phyloP scores from a whole-genome alignment of 2,113 vertebrate species.

The Chelonoidis abingdonii region DNA sequence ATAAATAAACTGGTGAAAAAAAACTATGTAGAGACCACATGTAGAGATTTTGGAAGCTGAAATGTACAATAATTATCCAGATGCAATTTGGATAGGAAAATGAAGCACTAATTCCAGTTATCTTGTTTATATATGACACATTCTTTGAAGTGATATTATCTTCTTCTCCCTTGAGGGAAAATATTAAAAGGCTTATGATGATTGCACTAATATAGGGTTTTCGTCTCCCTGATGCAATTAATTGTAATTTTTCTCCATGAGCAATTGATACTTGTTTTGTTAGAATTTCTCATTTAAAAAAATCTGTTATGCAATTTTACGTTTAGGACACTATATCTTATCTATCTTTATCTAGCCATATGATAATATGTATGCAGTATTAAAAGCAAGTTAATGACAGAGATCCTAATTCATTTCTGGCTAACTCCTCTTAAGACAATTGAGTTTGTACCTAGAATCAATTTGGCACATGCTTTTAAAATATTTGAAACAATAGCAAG shows the following conservation, averaged over 20 bases:
- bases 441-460: background rate
- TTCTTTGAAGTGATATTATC: background rate
- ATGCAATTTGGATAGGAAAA: background rate
- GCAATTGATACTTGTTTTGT: background rate
- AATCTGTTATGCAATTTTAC: background rate
- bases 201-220: background rate
- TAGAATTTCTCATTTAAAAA: background rate
- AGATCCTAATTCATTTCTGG: background rate
- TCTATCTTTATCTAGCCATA: background rate
- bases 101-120: background rate
- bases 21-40: background rate
- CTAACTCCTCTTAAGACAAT: background rate
- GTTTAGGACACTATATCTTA: background rate
- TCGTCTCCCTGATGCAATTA: background rate
- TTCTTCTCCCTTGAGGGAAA: background rate
- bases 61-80: background rate
- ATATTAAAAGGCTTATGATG: accelerated
- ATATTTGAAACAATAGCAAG: background rate
- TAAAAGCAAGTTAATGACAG: background rate
- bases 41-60: background rate
- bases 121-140: background rate
- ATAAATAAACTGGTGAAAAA: background rate
- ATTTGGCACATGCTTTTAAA: background rate
- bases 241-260: background rate
- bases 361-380: background rate